Conservation (phyloP, 2,113 vertebrate species). For the Serilophus lunatus region DNA sequence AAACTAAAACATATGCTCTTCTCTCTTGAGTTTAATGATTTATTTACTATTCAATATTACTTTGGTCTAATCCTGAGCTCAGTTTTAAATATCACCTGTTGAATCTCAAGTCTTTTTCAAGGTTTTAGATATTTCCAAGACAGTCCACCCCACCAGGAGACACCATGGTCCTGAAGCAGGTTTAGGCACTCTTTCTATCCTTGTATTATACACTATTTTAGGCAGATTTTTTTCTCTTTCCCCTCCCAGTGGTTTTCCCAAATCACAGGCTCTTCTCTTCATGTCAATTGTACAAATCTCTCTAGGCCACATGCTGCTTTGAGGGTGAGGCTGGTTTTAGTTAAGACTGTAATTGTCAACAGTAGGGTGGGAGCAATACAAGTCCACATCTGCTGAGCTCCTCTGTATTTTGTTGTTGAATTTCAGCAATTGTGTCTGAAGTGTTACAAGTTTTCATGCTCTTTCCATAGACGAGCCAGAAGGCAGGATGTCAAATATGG, state of each 20-base stretch:
- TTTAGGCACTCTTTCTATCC: background rate
- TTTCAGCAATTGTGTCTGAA: constrained; percentile 10
- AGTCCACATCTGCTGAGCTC: constrained; percentile 4
- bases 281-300: constrained; percentile 58
- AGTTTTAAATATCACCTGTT: background rate
- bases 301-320: constrained; percentile 51
- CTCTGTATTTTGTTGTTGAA: constrained; percentile 24
- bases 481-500: constrained; percentile 96
- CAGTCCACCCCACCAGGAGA: background rate
- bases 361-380: background rate
- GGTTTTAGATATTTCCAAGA: background rate
- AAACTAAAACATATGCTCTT: background rate
- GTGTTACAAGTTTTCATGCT: constrained; percentile 40
- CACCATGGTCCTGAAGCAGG: background rate
- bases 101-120: background rate
- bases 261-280: constrained; percentile 42
- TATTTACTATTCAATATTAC: background rate
- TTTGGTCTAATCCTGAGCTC: background rate
- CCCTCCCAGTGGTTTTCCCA: constrained; percentile 15
- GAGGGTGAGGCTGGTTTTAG: constrained; percentile 59
- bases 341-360: constrained; percentile 50
- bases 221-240: background rate
- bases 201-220: background rate
- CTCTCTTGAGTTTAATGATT: background rate
- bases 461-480: constrained; percentile 84